These are phyloP conservation scores for Eilema sororculum DNA, from an alignment of 2,888 invertebrate species.

Conservation along the genomic window DNA sequence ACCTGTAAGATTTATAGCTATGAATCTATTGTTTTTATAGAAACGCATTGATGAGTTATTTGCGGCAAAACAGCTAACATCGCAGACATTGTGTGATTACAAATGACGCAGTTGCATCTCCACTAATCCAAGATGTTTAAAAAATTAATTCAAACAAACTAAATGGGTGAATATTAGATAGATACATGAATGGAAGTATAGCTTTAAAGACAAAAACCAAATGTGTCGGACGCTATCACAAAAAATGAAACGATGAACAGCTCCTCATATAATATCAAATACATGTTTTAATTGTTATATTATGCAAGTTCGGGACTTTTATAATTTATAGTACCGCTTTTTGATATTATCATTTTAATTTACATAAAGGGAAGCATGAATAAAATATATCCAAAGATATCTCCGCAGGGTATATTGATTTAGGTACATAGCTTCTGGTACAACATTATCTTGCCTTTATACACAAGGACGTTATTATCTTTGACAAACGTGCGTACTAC, in stretches of 20 bases:
- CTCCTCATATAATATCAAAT: background rate
- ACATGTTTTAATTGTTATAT: too few species aligned
- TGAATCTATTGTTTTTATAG: background rate
- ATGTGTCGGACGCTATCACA: background rate
- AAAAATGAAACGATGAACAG: background rate
- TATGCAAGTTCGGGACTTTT: too few species aligned
- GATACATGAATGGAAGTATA: background rate
- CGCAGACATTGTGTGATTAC: too few species aligned
- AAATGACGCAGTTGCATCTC: too few species aligned
- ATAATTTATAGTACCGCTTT: background rate
- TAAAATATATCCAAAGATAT: constrained; percentile 3
- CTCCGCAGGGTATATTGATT: constrained; percentile 10
- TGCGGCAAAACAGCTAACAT: too few species aligned
- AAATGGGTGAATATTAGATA: background rate
- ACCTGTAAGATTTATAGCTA: constrained; percentile 77
- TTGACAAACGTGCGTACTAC: constrained; percentile 14
- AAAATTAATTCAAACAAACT: background rate
- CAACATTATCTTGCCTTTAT: constrained; percentile 17
- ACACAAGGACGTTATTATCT: constrained; percentile 7
- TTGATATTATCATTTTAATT: background rate
- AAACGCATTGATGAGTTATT: too few species aligned
- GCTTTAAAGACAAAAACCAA: background rate
- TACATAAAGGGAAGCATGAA: constrained; percentile 6
- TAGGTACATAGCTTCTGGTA: constrained; percentile 18
- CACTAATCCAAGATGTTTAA: too few species aligned